Evolutionary conservation across 2,888 invertebrate species (phyloP), one percentile per base, ranked within the genome.

Genomic region (Stenurella melanura): DNA sequence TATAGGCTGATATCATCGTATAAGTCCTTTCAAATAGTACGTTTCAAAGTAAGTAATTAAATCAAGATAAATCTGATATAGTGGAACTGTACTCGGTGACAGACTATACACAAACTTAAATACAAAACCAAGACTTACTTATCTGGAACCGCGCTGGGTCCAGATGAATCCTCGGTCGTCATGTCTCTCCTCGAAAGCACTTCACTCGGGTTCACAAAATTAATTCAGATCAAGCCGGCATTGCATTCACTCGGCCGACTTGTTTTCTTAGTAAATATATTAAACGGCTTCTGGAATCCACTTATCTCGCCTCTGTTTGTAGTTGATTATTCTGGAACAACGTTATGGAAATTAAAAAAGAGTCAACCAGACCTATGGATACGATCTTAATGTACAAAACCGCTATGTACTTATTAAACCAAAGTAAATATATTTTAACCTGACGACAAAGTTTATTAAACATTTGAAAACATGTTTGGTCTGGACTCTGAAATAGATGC

Each of bases 101-200:
- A 12, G 12, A 30, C 42, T 42, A 15, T 34, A 34, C 30, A 34
- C 9, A 34, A 42, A 12, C 42, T 42, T 15, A 42, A 42, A 11
- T 42, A 42, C 30, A 7, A 15, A 42, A 12, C 12, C 34, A 42
- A 67, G 15, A 70, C 67, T 61, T 42, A 76, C 76, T 67, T 76
- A 15, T 76, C 72, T 11, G 71, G 58, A 5, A 67, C 76, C n/a
- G 54, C 66, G 56, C 72, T 76, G 18, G 76, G 76, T 9, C 72
- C 76, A 9, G 68, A 68, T n/a, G 71, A 58, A 42, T 76, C 76
- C 64, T 76, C 76, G 66, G 50, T 63, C 15, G 69, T 63, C 69
- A 75, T 75, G 11, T 58, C 58, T 21, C 12, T n/a, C 15, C 26
- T 42, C 54, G 18, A 30, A 56, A 21, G 10, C 17, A 56, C 30